These are phyloP conservation scores for Pegoplata infirma DNA, from an alignment of 2,888 invertebrate species.

Conservation along the genomic window DNA sequence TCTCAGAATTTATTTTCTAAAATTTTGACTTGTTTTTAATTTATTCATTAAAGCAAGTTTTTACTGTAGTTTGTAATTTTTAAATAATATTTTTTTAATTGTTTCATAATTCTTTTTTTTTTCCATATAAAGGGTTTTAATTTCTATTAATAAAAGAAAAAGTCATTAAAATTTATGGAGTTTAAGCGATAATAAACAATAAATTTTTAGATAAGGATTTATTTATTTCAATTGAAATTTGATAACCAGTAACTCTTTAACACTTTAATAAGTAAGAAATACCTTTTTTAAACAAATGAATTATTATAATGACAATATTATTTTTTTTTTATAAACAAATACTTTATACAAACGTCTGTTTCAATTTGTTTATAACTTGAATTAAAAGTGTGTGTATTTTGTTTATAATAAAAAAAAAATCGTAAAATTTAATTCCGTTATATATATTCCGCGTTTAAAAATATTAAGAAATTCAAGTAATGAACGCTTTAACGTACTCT, in stretches of 20 bases:
- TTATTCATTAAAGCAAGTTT: too few species aligned
- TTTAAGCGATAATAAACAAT: not conserved
- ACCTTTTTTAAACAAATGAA: not conserved
- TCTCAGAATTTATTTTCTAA: too few species aligned
- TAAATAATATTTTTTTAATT: too few species aligned
- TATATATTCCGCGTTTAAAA: not conserved
- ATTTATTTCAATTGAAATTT: not conserved
- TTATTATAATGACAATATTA: not conserved
- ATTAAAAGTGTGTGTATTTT: not conserved
- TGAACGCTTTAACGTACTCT: conserved; percentile 49
- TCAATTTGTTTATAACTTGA: not conserved
- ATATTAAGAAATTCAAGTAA: conserved; percentile 4
- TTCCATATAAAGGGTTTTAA: too few species aligned
- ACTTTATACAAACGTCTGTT: not conserved
- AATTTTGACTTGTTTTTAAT: too few species aligned
- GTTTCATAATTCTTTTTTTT: too few species aligned
- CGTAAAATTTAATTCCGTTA: conserved; percentile 23
- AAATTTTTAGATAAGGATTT: not conserved
- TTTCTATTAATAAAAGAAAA: too few species aligned
- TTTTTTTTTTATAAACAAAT: not conserved
- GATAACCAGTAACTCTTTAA: not conserved
- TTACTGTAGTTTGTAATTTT: too few species aligned
- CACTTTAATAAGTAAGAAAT: not conserved
- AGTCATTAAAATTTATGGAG: not conserved
- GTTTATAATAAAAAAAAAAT: conserved; percentile 1